phyloP scores from a whole-genome alignment of 2,113 vertebrate species.

The Euleptes europaea region DNA sequence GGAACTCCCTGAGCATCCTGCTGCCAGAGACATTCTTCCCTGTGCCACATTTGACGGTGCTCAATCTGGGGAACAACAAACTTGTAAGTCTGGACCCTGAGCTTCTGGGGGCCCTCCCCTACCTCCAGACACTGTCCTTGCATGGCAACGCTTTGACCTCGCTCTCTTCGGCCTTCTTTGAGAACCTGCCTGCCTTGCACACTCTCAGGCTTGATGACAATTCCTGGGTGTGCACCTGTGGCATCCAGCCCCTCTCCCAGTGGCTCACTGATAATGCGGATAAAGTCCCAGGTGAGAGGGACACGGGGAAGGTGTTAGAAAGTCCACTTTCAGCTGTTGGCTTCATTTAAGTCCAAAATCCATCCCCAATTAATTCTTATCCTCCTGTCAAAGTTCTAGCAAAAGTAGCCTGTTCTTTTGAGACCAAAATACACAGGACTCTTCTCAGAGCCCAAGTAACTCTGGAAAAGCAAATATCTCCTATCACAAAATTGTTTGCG shows the following conservation, averaged over 20 bases:
- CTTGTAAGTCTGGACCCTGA: constrained; percentile 56
- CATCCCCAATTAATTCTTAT: neutral
- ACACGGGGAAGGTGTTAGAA: neutral
- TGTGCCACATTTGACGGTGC: constrained; percentile 50
- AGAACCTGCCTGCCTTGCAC: constrained; percentile 24
- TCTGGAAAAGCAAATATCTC: too few species aligned
- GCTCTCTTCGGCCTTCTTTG: constrained; percentile 28
- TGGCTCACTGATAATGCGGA: constrained; percentile 71
- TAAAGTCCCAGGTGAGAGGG: constrained; percentile 70
- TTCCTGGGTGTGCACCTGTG: constrained; percentile 76
- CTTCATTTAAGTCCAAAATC: neutral
- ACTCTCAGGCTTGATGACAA: constrained; percentile 64
- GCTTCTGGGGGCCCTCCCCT: constrained; percentile 45
- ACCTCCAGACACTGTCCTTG: constrained; percentile 61
- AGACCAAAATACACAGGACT: neutral
- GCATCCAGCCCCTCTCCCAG: constrained; percentile 70
- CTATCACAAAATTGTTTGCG: too few species aligned
- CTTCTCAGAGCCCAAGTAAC: neutral
- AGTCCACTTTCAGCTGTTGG: neutral
- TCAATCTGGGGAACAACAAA: constrained; percentile 69
- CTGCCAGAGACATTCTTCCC: constrained; percentile 65
- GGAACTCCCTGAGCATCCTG: constrained; percentile 67
- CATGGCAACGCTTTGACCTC: constrained; percentile 54
- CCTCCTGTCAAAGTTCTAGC: neutral
- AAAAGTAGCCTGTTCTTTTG: neutral